A percentile compares a stretch with the other conserved stretches of the same genome.
phyloP scores from a whole-genome alignment of 1,140 invertebrate genomes.

The Diprion similis region DNA sequence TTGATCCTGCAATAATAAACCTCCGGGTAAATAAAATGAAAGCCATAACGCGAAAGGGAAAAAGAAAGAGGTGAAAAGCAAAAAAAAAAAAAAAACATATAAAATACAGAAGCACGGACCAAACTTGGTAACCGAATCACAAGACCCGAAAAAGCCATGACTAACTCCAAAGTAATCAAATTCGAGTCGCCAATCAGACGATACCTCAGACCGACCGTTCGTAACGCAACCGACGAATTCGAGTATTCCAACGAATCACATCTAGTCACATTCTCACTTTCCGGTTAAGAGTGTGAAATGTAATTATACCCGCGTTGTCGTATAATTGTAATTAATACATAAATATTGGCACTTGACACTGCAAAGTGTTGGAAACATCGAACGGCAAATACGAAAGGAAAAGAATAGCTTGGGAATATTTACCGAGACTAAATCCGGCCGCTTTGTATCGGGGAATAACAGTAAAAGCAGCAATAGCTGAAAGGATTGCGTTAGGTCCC shows the following conservation, averaged over 20 bases:
- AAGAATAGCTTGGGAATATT: too few species aligned
- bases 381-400: too few species aligned
- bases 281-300: background rate
- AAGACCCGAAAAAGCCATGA: background rate
- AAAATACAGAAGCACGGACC: too few species aligned
- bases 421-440: too few species aligned
- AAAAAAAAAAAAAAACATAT: too few species aligned
- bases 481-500: background rate
- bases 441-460: background rate
- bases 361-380: background rate
- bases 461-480: background rate
- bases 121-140: background rate
- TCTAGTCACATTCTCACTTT: too few species aligned
- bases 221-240: background rate
- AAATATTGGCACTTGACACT: background rate
- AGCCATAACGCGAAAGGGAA: background rate
- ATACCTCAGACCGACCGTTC: background rate
- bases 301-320: background rate
- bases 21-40: background rate
- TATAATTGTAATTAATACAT: background rate
- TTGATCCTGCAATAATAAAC: constrained; percentile 7
- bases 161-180: too few species aligned
- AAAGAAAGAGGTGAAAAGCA: background rate
- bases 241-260: too few species aligned
- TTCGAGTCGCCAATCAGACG: too few species aligned